Conservation (phyloP, 2,113 vertebrate species). For the Pangasianodon gigas region DNA sequence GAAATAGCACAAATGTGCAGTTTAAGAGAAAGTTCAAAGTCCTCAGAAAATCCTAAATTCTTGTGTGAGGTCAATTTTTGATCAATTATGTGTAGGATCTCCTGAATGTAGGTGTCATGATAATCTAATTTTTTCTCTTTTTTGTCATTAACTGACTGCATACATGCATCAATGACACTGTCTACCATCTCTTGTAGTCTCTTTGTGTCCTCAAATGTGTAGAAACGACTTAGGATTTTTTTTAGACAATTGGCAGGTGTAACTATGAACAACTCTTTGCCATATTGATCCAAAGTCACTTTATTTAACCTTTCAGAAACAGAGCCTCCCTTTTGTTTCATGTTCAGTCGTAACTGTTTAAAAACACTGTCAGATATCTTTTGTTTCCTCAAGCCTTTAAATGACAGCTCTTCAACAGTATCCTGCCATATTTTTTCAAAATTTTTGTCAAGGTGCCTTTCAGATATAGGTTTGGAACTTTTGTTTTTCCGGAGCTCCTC, state of each 20-base stretch:
- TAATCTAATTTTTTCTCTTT: conserved; percentile 8
- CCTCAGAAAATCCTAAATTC: rapidly evolving
- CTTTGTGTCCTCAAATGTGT: rapidly evolving
- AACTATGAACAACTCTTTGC: background rate
- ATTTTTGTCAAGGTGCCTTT: background rate
- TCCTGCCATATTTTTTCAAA: conserved; percentile 55
- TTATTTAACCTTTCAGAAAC: background rate
- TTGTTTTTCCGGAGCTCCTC: conserved; percentile 34
- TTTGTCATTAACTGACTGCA: rapidly evolving
- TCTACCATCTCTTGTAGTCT: conserved; percentile 2
- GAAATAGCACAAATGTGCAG: conserved; percentile 64
- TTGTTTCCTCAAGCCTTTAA: rapidly evolving
- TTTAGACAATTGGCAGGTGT: rapidly evolving
- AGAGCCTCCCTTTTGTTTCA: conserved; percentile 25
- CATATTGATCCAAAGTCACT: rapidly evolving
- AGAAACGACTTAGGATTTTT: rapidly evolving
- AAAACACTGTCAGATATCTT: background rate
- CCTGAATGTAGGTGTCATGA: conserved; percentile 58
- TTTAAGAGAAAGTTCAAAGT: conserved; percentile 65
- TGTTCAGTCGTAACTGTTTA: conserved; percentile 7
- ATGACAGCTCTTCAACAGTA: background rate
- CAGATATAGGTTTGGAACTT: background rate
- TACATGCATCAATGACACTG: conserved; percentile 19
- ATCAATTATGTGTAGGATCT: conserved; percentile 62
- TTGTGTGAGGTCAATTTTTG: rapidly evolving